Percentiles rank a stretch among this genome's conserved stretches.
These are phyloP conservation scores for Pipistrellus nathusii DNA, from an alignment of 2,797 vertebrate species.

Conservation along the genomic window DNA sequence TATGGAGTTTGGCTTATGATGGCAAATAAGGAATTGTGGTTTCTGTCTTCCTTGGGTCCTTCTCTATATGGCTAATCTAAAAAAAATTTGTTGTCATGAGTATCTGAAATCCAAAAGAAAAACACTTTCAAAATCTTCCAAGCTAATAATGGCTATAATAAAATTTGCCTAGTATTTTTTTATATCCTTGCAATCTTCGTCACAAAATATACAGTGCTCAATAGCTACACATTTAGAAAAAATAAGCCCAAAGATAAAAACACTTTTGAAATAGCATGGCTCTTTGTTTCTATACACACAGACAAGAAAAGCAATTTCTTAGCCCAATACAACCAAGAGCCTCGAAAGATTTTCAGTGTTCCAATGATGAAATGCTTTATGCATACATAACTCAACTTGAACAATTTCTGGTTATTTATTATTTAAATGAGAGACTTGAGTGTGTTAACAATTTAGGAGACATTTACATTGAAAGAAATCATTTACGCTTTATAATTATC, in stretches of 20 bases:
- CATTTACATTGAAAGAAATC: conserved; percentile 62
- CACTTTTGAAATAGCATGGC: conserved; percentile 32
- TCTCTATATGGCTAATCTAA: conserved; percentile 2
- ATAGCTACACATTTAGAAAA: conserved; percentile 46
- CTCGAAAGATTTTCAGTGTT: conserved; percentile 68
- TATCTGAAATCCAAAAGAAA: conserved; percentile 33
- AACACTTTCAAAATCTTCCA: background rate
- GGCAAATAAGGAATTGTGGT: background rate
- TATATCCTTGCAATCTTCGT: background rate
- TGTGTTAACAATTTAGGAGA: conserved; percentile 55
- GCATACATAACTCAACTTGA: conserved; percentile 50
- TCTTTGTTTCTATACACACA: conserved; percentile 35
- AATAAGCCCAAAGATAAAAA: conserved; percentile 30
- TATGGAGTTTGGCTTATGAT: background rate
- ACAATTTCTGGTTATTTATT: conserved; percentile 61
- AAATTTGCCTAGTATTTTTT: background rate
- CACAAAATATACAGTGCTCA: background rate
- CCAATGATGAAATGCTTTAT: conserved; percentile 41
- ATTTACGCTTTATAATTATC: conserved; percentile 59
- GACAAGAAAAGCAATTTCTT: conserved; percentile 46
- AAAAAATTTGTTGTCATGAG: background rate
- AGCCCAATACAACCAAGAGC: conserved; percentile 54
- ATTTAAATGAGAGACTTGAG: conserved; percentile 65
- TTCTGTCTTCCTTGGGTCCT: background rate
- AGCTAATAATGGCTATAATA: conserved; percentile 9